Percentiles rank a stretch among this genome's conserved stretches.
Conservation (phyloP, 2,113 vertebrate genomes). For the Tauraco erythrolophus region DNA sequence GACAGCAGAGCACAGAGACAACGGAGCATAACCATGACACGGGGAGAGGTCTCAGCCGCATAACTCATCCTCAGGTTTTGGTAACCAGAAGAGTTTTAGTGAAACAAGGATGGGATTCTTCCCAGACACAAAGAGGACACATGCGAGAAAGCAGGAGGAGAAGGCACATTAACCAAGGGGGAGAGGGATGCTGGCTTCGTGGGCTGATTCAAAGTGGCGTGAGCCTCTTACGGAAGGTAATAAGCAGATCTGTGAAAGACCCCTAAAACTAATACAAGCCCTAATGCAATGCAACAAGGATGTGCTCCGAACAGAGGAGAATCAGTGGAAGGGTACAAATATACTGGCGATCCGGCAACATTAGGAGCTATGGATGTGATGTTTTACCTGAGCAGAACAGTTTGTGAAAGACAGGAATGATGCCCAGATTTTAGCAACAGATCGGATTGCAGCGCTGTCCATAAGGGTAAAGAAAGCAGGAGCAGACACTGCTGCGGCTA, state of each 20-base stretch:
- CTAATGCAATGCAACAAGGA: background rate
- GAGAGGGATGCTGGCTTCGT: background rate
- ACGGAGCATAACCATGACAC: background rate
- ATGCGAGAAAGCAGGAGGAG: background rate
- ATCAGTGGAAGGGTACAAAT: background rate
- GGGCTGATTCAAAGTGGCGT: background rate
- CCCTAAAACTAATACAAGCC: background rate
- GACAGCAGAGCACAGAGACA: background rate
- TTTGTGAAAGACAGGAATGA: background rate
- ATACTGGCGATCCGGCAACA: background rate
- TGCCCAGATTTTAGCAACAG: background rate
- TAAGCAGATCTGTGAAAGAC: background rate
- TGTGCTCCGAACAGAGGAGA: fast-evolving
- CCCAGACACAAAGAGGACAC: background rate
- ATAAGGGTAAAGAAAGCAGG: background rate
- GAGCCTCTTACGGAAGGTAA: background rate
- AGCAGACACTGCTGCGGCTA: background rate
- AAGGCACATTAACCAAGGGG: background rate
- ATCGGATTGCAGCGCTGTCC: background rate
- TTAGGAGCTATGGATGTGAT: background rate
- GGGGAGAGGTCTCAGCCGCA: background rate
- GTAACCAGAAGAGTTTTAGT: background rate
- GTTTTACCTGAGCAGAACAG: background rate
- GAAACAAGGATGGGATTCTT: background rate
- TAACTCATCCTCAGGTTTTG: background rate